Conservation (phyloP, 2,113 vertebrate genomes). For the Bungarus multicinctus region DNA sequence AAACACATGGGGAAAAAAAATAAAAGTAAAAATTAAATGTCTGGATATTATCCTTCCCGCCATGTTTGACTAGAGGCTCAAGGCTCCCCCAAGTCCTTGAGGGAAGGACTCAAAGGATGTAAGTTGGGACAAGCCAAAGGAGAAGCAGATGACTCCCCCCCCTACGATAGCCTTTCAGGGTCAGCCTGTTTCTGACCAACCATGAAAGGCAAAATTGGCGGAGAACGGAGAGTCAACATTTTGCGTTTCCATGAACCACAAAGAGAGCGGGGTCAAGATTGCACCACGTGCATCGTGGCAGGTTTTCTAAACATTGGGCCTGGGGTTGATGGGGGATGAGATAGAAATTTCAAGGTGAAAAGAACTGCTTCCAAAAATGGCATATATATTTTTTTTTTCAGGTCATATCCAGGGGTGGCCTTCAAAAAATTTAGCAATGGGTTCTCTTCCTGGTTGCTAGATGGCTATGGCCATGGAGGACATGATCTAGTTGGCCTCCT, state of each 20-base stretch:
- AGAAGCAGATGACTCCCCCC: neutral
- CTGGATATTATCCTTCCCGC: neutral
- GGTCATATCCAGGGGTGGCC: neutral
- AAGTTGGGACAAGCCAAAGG: neutral
- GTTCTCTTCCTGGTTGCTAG: too few relatives aligned
- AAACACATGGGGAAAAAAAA: too few relatives aligned
- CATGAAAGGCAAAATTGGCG: neutral
- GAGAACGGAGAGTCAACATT: accelerated
- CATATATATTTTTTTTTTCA: neutral
- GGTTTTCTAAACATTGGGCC: neutral
- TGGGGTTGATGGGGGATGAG: neutral
- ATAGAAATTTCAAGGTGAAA: neutral
- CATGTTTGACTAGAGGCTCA: neutral
- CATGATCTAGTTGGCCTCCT: too few relatives aligned
- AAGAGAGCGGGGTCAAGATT: accelerated
- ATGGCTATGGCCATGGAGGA: too few relatives aligned
- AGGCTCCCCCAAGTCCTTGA: neutral
- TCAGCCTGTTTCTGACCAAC: neutral
- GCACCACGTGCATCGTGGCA: too few relatives aligned
- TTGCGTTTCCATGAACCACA: neutral
- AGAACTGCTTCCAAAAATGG: conserved; percentile 73
- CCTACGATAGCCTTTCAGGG: accelerated
- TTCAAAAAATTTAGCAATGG: too few relatives aligned
- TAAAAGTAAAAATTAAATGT: neutral
- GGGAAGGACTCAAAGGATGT: neutral